Percentiles rank a stretch among this genome's conserved stretches.
Conservation (phyloP, 2,888 invertebrate species). For the Drosophila robusta region DNA sequence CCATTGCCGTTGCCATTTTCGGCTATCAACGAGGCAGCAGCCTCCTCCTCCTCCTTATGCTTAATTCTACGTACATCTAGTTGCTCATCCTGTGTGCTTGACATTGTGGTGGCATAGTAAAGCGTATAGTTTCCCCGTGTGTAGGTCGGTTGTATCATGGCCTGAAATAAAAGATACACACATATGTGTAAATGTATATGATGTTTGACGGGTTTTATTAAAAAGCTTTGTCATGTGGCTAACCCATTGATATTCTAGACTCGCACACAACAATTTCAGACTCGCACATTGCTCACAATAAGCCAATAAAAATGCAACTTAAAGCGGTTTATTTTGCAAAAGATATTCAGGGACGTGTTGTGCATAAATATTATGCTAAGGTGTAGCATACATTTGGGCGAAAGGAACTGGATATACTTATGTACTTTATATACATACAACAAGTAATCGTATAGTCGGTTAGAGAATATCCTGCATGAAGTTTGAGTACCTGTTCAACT, state of each 20-base stretch:
- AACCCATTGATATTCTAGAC: conserved; percentile 62
- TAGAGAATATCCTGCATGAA: conserved; percentile 16
- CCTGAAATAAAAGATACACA: conserved; percentile 57
- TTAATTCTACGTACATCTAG: conserved; percentile 83
- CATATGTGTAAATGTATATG: conserved; percentile 20
- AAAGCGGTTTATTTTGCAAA: conserved; percentile 70
- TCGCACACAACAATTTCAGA: conserved; percentile 46
- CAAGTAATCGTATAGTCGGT: not conserved
- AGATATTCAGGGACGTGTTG: conserved; percentile 67
- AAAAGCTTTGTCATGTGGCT: conserved; percentile 44
- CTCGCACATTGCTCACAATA: conserved; percentile 63
- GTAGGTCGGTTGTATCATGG: conserved; percentile 81
- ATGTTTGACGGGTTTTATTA: conserved; percentile 36
- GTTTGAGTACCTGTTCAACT: not conserved
- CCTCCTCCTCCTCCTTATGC: conserved; percentile 43
- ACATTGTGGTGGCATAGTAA: conserved; percentile 83
- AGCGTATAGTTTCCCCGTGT: conserved; percentile 85
- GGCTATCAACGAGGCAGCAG: conserved; percentile 18
- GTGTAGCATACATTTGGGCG: conserved; percentile 61
- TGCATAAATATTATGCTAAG: conserved; percentile 68
- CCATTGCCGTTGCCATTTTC: conserved; percentile 25
- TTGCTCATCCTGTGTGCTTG: conserved; percentile 80
- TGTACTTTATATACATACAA: not conserved
- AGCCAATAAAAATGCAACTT: conserved; percentile 80
- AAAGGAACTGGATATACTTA: not conserved